Evolutionary conservation across 1,140 invertebrate species (phyloP).

Genomic region (Cecropterus lyciades): DNA sequence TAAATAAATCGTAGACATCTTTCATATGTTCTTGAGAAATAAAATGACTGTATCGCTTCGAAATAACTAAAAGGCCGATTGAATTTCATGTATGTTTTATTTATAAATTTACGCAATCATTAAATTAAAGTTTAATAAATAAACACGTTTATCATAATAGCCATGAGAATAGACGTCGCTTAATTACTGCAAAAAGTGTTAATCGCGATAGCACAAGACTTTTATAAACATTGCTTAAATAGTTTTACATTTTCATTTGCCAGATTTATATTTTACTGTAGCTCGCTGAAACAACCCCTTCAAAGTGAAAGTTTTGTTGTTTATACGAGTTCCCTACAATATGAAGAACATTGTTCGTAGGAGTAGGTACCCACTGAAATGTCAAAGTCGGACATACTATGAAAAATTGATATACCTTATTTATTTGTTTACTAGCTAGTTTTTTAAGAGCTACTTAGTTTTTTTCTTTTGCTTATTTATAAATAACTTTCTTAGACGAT

Average conservation of each 20-base stretch:
- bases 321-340: slow-evolving; percentile 18
- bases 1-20: not conserved
- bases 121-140: no score
- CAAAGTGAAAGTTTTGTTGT: slow-evolving; percentile 18
- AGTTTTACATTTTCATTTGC: not conserved
- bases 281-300: slow-evolving; percentile 13
- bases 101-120: no score
- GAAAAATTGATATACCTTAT: no score
- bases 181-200: no score
- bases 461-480: no score
- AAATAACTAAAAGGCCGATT: no score
- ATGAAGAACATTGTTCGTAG: slow-evolving; percentile 13
- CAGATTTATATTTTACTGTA: slow-evolving; percentile 14
- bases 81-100: no score
- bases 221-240: not conserved
- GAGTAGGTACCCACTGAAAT: slow-evolving; percentile 10
- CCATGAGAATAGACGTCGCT: no score
- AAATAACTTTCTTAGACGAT: not conserved
- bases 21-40: not conserved
- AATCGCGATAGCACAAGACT: no score
- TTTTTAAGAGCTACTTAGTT: no score
- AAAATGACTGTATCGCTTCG: not conserved
- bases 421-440: slow-evolving; percentile 14
- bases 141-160: no score
- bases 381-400: slow-evolving; percentile 27